These are phyloP conservation scores for Empidonax traillii DNA, from an alignment of 2,113 vertebrate genomes.

Conservation along the genomic window DNA sequence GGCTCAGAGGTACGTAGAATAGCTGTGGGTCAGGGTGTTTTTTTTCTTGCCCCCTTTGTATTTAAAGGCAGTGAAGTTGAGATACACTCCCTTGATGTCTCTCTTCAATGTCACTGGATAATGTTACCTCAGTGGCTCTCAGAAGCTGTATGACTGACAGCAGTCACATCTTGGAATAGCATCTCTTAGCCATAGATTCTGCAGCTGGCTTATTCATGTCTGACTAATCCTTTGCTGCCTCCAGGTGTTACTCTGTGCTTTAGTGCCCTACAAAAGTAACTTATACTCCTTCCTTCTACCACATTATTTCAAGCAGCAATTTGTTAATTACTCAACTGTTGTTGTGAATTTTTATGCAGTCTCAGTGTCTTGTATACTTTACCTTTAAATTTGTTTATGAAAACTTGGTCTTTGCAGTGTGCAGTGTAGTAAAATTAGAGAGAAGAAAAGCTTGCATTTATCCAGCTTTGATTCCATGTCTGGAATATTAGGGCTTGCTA, in stretches of 20 bases:
- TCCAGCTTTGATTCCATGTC: background rate
- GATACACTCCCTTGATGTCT: background rate
- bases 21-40: accelerated
- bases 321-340: background rate
- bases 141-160: background rate
- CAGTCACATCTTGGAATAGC: background rate
- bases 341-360: background rate
- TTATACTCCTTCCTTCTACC: background rate
- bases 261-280: background rate
- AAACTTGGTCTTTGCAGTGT: background rate
- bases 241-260: background rate
- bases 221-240: background rate
- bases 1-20: slow-evolving; percentile 86
- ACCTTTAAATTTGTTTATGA: background rate
- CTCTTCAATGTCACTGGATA: accelerated
- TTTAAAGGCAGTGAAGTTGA: background rate
- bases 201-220: background rate
- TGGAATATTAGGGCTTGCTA: background rate
- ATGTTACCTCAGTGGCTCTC: background rate
- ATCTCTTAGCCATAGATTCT: background rate
- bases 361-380: background rate
- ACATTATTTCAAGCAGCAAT: accelerated
- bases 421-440: background rate
- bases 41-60: accelerated
- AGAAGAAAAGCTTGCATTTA: background rate